Conservation (phyloP, 2,888 invertebrate species). For the Polyploca ridens region DNA sequence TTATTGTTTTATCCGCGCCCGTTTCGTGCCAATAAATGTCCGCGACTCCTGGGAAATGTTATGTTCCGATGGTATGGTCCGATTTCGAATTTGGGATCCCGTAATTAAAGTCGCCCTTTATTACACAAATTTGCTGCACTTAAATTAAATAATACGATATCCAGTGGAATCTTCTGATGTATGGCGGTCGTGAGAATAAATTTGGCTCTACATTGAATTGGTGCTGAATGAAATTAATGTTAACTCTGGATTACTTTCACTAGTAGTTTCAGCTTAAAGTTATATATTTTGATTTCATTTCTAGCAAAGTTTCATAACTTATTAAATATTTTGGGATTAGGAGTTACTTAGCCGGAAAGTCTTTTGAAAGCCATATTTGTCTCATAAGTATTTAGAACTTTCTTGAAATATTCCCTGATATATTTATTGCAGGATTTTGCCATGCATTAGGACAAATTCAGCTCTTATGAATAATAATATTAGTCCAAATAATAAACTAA, state of each 20-base stretch:
- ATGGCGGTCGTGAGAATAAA: constrained; percentile 39
- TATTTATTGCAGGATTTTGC: too few relatives aligned
- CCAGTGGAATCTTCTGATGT: constrained; percentile 47
- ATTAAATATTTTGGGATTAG: too few relatives aligned
- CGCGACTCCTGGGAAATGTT: constrained; percentile 76
- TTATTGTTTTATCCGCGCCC: constrained; percentile 81
- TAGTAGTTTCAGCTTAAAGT: background rate
- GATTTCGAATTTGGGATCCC: constrained; percentile 62
- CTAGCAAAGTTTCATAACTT: too few relatives aligned
- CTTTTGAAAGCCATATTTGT: too few relatives aligned
- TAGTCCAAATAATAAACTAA: too few relatives aligned
- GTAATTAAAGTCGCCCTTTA: constrained; percentile 71
- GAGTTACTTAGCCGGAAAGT: too few relatives aligned
- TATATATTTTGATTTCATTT: too few relatives aligned
- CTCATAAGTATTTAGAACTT: too few relatives aligned
- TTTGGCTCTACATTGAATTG: constrained; percentile 31
- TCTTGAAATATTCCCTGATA: too few relatives aligned
- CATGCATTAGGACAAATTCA: too few relatives aligned
- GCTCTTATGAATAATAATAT: too few relatives aligned
- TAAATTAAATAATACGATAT: constrained; percentile 56
- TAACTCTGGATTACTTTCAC: constrained; percentile 16
- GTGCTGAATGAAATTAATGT: constrained; percentile 21
- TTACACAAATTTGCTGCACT: constrained; percentile 70
- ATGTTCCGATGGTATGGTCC: constrained; percentile 58
- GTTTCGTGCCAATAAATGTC: constrained; percentile 75